Evolutionary conservation across 2,888 invertebrate species (phyloP).

Genomic region (Eilema sororculum): DNA sequence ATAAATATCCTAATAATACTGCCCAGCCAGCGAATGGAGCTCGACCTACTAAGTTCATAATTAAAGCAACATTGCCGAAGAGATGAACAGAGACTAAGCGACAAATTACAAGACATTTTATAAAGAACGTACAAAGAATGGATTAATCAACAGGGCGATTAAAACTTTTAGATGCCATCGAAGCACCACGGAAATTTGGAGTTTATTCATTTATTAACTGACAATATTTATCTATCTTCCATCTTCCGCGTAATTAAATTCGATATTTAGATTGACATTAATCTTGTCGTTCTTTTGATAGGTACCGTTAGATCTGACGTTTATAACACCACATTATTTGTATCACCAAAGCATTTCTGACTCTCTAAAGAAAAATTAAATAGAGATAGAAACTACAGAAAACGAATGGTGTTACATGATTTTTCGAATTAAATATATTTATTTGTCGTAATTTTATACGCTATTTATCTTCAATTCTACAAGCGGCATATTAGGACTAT

Average conservation of each 20-base stretch:
- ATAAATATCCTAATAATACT: background rate
- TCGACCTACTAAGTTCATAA: background rate
- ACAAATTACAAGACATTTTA: constrained; percentile 51
- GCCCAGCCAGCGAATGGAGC: background rate
- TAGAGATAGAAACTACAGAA: too few relatives aligned
- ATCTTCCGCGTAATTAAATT: constrained; percentile 15
- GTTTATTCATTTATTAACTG: constrained; percentile 47
- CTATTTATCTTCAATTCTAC: too few relatives aligned
- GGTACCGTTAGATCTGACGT: too few relatives aligned
- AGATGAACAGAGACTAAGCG: constrained; percentile 45
- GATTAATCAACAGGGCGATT: constrained; percentile 50
- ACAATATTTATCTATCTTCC: constrained; percentile 25
- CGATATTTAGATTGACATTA: constrained; percentile 6
- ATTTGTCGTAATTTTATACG: too few relatives aligned
- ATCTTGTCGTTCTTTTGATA: too few relatives aligned
- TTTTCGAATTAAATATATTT: too few relatives aligned
- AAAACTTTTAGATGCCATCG: constrained; percentile 46
- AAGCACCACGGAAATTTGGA: constrained; percentile 42
- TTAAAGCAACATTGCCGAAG: background rate
- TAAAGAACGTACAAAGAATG: constrained; percentile 39
- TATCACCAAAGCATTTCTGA: too few relatives aligned
- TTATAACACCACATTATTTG: too few relatives aligned
- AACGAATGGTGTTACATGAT: too few relatives aligned
- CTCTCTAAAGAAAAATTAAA: too few relatives aligned
- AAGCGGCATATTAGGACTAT: too few relatives aligned